phyloP scores from a whole-genome alignment of 1,140 invertebrate species.

The Sycophila sp. region DNA sequence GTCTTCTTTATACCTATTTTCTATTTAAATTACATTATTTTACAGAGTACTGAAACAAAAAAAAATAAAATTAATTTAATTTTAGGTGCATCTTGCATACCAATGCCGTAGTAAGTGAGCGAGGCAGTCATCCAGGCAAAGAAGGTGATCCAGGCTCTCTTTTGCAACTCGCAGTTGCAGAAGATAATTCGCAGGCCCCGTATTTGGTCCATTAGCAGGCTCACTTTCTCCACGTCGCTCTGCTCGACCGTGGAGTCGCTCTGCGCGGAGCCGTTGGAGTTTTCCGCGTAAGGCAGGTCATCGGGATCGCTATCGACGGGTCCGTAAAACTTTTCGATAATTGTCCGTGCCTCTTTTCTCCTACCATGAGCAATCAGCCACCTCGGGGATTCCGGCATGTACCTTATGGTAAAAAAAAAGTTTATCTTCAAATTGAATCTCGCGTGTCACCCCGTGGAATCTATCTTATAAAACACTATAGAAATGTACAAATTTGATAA shows the following conservation, averaged over 20 bases:
- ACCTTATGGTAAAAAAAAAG: constrained; percentile 46
- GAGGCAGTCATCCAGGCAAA: constrained; percentile 64
- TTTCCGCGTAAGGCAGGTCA: not conserved
- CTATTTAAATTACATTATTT: too few species aligned
- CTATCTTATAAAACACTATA: too few species aligned
- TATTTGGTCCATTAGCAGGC: constrained; percentile 15
- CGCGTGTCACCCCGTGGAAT: too few species aligned
- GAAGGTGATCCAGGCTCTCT: constrained; percentile 52
- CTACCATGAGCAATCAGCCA: constrained; percentile 62
- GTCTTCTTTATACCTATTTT: too few species aligned
- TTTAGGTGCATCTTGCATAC: constrained; percentile 37
- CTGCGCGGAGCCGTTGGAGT: not conserved
- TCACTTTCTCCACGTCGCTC: not conserved
- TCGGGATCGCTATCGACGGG: not conserved
- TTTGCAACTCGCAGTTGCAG: constrained; percentile 48
- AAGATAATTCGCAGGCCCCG: constrained; percentile 38
- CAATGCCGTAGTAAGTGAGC: constrained; percentile 64
- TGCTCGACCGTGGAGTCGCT: not conserved
- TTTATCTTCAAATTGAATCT: not conserved
- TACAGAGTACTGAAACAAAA: not conserved
- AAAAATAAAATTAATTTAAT: too few species aligned
- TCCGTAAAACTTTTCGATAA: constrained; percentile 43
- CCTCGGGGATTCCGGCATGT: constrained; percentile 64
- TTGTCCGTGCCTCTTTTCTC: constrained; percentile 50
- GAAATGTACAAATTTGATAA: too few species aligned